Evolutionary conservation across 2,797 vertebrate genomes (phyloP), one percentile per base, ranked within the genome.

Genomic region (Meda fulgida): DNA sequence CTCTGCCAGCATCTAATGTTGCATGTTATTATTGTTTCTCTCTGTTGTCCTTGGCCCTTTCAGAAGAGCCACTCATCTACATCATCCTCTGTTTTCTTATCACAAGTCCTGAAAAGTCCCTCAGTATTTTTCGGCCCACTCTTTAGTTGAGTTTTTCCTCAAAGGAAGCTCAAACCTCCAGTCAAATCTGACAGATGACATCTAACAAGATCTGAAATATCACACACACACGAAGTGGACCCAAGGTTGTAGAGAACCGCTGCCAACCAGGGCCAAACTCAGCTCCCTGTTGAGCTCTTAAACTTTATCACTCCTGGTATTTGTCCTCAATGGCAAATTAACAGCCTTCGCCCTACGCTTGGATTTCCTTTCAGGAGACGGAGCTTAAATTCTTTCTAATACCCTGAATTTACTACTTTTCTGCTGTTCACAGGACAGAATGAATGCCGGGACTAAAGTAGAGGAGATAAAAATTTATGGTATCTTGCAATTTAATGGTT

Each of bases 401-500:
- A 95, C 95, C 72, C 91, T 93, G 96, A 97, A 99, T 99, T 99
- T 99, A 99, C 96, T 95, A 96, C 95, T 95, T 96, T 97, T 98
- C 97, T 97, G 96, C 98, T 99, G 98, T 98, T 98, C 97, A 97
- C 97, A 96, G 96, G 96, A 96, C 96, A 97, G 97, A 99, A 99
- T 99, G 97, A 97, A 98, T 98, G 98, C 97, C 97, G 95, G 97
- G 96, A 96, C 97, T 96, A 96, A 98, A 97, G 98, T 97, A 96
- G 96, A 98, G 97, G 96, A 98, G 97, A 99, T 99, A 99, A 99
- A 99, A 99, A 99, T 99, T 99, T 98, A 99, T 99, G 97, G 97
- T 99, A 99, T 98, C 98, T 99, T 97, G 97, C 98, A 99, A 99
- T 99, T 99, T 99, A 99, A 99, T 99, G 98, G 98, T 99, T 99